Percentiles rank a stretch among this genome's conserved stretches.
Conservation (phyloP, 2,797 vertebrate genomes). For the Diceros bicornis region DNA sequence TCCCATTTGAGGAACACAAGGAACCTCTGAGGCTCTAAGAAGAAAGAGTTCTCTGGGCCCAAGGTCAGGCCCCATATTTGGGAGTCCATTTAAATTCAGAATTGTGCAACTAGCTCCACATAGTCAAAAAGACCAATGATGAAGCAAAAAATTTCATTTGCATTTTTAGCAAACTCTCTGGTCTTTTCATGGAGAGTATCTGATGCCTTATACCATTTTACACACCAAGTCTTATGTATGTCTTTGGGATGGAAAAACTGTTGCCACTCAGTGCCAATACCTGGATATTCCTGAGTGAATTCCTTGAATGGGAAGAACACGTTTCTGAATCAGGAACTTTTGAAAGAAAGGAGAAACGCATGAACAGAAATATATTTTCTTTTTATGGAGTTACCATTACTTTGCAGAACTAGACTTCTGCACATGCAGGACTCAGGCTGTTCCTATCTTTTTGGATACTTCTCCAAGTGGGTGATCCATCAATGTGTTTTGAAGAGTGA, state of each 20-base stretch:
- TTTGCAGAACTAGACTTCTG: background rate
- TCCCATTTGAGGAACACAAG: slow-evolving; percentile 25
- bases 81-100: background rate
- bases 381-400: background rate
- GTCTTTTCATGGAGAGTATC: background rate
- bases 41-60: slow-evolving; percentile 20
- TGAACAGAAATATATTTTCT: slow-evolving; percentile 20
- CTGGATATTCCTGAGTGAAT: background rate
- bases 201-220: background rate
- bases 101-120: background rate
- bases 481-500: background rate
- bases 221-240: background rate
- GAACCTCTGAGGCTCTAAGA: background rate
- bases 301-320: background rate
- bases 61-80: background rate
- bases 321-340: slow-evolving; percentile 27
- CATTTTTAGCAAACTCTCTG: background rate
- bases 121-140: background rate
- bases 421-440: background rate
- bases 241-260: background rate
- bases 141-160: background rate
- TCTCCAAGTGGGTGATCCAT: background rate
- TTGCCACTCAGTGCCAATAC: background rate
- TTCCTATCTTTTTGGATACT: background rate
- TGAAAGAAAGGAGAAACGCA: background rate